Evolutionary conservation across 1,140 invertebrate genomes (phyloP).

Genomic region (Drosophila pectinifera): DNA sequence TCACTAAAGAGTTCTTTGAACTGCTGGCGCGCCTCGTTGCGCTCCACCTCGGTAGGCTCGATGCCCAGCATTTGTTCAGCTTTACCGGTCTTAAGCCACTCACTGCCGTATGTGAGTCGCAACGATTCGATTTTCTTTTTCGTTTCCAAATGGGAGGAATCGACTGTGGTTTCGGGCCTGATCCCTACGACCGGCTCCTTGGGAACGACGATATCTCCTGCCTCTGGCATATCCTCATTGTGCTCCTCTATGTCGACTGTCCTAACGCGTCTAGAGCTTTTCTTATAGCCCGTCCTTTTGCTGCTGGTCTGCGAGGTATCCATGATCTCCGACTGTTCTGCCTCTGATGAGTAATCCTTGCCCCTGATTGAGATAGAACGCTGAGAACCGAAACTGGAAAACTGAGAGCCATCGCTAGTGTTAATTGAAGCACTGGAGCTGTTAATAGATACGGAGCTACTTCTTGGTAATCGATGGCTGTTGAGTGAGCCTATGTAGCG

Average conservation of each 20-base stretch:
- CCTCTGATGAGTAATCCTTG: conserved; percentile 44
- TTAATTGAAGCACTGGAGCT: conserved; percentile 49
- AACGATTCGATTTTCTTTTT: conserved; percentile 87
- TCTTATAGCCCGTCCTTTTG: conserved; percentile 28
- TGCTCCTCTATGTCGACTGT: conserved; percentile 71
- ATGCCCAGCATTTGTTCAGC: conserved; percentile 86
- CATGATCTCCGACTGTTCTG: conserved; percentile 24
- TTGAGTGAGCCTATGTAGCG: conserved; percentile 43
- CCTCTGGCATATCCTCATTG: conserved; percentile 5
- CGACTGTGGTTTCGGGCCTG: conserved; percentile 4
- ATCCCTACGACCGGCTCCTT: not conserved
- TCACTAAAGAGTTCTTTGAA: conserved; percentile 73
- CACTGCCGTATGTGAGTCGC: conserved; percentile 86
- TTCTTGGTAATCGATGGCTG: conserved; percentile 42
- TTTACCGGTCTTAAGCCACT: conserved; percentile 87
- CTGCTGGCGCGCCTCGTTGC: conserved; percentile 51
- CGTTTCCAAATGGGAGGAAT: conserved; percentile 86
- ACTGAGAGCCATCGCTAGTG: conserved; percentile 57
- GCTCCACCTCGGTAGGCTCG: conserved; percentile 44
- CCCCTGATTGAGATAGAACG: conserved; percentile 51
- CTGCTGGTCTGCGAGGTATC: conserved; percentile 26
- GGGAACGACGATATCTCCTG: not conserved
- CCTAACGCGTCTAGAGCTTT: conserved; percentile 51
- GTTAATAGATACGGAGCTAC: conserved; percentile 60
- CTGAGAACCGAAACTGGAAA: conserved; percentile 74